Conservation (phyloP, 2,888 invertebrate genomes). For the Sphinx pinastri region DNA sequence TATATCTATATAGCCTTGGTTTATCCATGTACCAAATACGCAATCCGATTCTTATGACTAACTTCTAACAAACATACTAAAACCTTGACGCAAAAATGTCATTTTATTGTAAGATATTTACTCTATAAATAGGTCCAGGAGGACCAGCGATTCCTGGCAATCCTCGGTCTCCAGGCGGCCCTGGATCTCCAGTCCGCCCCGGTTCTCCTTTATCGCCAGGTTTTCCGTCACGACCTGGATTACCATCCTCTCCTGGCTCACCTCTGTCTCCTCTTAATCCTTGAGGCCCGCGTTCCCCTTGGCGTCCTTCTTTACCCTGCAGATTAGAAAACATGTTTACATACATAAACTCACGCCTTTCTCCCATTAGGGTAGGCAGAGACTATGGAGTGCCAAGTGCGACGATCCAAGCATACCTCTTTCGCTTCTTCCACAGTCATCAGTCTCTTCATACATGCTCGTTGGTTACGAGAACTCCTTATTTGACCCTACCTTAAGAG, state of each 20-base stretch:
- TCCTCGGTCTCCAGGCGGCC: constrained; percentile 86
- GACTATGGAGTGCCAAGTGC: too few species aligned
- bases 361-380: too few species aligned
- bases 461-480: too few species aligned
- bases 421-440: too few species aligned
- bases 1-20: too few species aligned
- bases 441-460: too few species aligned
- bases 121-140: constrained; percentile 72
- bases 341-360: too few species aligned
- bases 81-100: constrained; percentile 31
- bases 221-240: constrained; percentile 63
- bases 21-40: too few species aligned
- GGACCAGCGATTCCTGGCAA: constrained; percentile 86
- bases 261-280: constrained; percentile 51
- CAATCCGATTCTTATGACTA: too few species aligned
- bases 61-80: too few species aligned
- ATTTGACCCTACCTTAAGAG: too few species aligned
- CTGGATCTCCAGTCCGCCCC: constrained; percentile 88
- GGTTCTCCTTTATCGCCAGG: constrained; percentile 90
- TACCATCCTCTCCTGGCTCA: constrained; percentile 88
- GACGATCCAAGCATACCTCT: too few species aligned
- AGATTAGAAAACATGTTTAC: constrained; percentile 29
- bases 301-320: constrained; percentile 85
- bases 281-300: constrained; percentile 84
- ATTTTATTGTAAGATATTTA: constrained; percentile 33